Conservation (phyloP, 2,113 vertebrate genomes). For the Myxocyprinus asiaticus region DNA sequence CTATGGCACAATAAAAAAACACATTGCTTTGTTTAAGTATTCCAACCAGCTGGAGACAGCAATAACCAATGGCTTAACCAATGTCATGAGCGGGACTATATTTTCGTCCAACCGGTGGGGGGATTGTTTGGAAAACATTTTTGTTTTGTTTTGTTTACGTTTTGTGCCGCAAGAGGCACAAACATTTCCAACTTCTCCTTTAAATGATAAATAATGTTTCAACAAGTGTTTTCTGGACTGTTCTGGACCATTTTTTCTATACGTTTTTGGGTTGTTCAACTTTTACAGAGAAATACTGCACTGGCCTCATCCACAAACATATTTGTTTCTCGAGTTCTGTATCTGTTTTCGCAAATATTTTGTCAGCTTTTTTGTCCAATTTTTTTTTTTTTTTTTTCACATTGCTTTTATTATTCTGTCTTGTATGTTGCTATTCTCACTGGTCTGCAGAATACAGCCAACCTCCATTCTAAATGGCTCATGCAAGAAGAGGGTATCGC, state of each 20-base stretch:
- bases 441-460: conserved; percentile 59
- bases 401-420: conserved; percentile 22
- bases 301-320: conserved; percentile 9
- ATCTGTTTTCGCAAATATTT: not conserved
- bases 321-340: conserved; percentile 12
- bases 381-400: conserved; percentile 5
- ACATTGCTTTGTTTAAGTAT: too few relatives aligned
- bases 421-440: conserved; percentile 59
- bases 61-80: too few relatives aligned
- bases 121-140: too few relatives aligned
- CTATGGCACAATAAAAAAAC: too few relatives aligned
- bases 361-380: not conserved
- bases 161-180: too few relatives aligned
- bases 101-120: too few relatives aligned
- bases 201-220: not conserved
- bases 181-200: too few relatives aligned
- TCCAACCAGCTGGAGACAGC: too few relatives aligned
- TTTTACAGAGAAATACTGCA: not conserved
- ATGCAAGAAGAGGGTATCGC: conserved; percentile 51
- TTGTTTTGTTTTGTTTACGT: too few relatives aligned
- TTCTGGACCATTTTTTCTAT: not conserved
- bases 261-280: not conserved
- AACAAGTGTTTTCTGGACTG: not conserved
- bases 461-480: conserved; percentile 62
- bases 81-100: too few relatives aligned